These are phyloP conservation scores for Tenebrosternarchus preto DNA, from an alignment of 2,113 vertebrate genomes.

Conservation along the genomic window DNA sequence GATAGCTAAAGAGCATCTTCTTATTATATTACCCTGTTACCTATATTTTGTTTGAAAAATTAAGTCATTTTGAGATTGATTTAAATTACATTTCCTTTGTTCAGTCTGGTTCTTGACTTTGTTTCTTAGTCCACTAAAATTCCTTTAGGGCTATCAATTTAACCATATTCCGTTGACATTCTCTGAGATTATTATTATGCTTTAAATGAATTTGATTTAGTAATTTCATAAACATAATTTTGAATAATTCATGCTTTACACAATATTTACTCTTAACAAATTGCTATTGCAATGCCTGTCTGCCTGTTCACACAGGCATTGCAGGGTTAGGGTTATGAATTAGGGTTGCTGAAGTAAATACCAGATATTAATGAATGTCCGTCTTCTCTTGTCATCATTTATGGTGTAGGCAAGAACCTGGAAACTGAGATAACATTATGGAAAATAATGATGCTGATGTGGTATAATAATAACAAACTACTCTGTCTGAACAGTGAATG, in stretches of 20 bases:
- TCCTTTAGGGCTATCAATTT: background rate
- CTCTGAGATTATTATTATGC: conserved; percentile 19
- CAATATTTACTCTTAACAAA: conserved; percentile 35
- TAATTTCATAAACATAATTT: conserved; percentile 46
- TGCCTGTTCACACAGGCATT: conserved; percentile 31
- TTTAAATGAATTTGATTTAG: conserved; percentile 28
- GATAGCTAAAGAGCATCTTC: background rate
- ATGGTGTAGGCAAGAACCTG: conserved; percentile 21
- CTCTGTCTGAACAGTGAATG: no score
- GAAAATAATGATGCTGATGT: background rate
- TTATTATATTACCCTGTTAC: background rate
- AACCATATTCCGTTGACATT: background rate
- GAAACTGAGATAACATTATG: conserved; percentile 10
- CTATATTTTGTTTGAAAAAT: background rate
- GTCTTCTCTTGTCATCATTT: conserved; percentile 29
- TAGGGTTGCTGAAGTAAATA: conserved; percentile 30
- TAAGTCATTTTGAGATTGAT: conserved; percentile 23
- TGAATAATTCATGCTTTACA: conserved; percentile 46
- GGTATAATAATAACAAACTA: background rate
- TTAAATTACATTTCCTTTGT: background rate
- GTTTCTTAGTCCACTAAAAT: background rate
- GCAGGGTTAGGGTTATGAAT: conserved; percentile 20
- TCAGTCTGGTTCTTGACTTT: background rate
- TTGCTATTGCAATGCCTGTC: conserved; percentile 21
- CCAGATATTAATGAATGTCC: background rate